Evolutionary conservation across 1,140 invertebrate genomes (phyloP).

Genomic region (Heliconius hewitsoni): DNA sequence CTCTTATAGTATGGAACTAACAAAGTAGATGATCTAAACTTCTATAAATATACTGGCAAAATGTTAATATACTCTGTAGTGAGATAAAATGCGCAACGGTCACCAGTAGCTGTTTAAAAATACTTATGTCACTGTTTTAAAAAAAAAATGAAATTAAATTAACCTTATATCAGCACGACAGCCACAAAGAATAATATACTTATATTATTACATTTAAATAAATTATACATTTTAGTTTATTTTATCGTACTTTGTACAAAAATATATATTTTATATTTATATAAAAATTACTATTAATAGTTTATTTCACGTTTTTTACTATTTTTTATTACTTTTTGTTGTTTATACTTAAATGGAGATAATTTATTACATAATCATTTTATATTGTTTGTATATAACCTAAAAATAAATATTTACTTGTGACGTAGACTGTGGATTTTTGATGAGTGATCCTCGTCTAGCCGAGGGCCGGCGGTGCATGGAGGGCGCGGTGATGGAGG

Average conservation of each 20-base stretch:
- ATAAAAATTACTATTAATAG: no score
- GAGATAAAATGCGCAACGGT: constrained; percentile 31
- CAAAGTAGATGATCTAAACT: constrained; percentile 35
- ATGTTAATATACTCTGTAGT: constrained; percentile 32
- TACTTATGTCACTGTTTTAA: constrained; percentile 38
- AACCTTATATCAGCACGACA: no score
- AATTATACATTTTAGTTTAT: no score
- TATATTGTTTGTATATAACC: background rate
- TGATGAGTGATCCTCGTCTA: constrained; percentile 74
- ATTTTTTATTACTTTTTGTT: no score
- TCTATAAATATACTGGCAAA: constrained; percentile 43
- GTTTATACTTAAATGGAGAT: no score
- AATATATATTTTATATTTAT: no score
- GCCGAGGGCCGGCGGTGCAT: constrained; percentile 75
- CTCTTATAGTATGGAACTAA: background rate
- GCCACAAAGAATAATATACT: no score
- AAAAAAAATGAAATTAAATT: background rate
- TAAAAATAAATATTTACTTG: constrained; percentile 47
- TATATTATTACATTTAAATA: no score
- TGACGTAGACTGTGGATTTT: constrained; percentile 62
- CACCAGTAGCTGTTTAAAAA: constrained; percentile 24
- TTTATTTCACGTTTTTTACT: no score
- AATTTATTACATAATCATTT: background rate
- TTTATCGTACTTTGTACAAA: no score
- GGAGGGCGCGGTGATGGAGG: constrained; percentile 77